A percentile compares a stretch with the other conserved stretches of the same genome.
Evolutionary conservation across 2,888 invertebrate genomes (phyloP).

Genomic region (Deroplatys truncata): DNA sequence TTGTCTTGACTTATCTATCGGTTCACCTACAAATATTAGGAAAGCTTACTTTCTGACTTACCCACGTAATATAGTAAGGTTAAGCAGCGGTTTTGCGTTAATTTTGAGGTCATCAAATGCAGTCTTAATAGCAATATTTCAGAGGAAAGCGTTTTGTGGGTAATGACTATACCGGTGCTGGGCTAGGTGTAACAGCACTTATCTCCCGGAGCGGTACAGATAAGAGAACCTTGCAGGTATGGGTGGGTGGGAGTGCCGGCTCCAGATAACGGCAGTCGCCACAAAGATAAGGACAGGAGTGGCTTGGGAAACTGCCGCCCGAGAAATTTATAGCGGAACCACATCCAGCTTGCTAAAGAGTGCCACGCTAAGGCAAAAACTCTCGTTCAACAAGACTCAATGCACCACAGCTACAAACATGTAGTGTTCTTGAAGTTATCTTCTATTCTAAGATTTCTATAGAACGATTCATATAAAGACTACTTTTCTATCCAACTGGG

Average conservation of each 20-base stretch:
- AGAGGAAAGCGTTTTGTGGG: neutral
- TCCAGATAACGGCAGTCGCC: neutral
- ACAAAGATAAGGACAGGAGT: neutral
- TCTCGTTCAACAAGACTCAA: neutral
- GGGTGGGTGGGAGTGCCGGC: neutral
- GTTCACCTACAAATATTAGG: too few species aligned
- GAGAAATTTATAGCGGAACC: neutral
- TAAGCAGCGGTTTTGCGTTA: too few species aligned
- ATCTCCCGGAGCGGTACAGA: neutral
- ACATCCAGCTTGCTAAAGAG: neutral
- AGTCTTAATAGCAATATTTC: neutral
- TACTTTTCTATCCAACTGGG: too few species aligned
- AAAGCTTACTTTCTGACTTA: too few species aligned
- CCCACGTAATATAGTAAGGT: too few species aligned
- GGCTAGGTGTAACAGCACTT: neutral
- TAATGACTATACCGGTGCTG: neutral
- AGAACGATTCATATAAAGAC: too few species aligned
- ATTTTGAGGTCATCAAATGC: neutral
- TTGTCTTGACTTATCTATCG: too few species aligned
- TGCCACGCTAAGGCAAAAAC: neutral
- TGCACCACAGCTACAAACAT: too few species aligned
- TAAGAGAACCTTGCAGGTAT: neutral
- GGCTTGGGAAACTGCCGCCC: neutral
- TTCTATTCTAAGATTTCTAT: too few species aligned
- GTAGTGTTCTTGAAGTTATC: too few species aligned